Percentiles rank a stretch among this genome's conserved stretches.
These are phyloP conservation scores for Spongilla lacustris DNA, from an alignment of 37 sponge, comb jelly and placozoan species.

Conservation along the genomic window DNA sequence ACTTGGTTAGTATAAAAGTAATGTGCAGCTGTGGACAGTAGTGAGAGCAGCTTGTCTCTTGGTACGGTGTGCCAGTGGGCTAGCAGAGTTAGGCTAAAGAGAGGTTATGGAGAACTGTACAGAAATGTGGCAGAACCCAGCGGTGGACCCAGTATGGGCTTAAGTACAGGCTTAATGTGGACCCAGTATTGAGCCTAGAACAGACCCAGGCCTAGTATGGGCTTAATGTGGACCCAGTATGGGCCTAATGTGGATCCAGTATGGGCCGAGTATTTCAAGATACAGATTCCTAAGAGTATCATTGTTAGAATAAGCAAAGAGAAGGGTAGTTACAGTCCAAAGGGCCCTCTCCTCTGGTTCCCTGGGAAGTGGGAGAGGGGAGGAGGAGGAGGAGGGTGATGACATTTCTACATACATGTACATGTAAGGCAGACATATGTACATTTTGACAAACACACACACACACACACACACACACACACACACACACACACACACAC, in stretches of 20 bases:
- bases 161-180: neutral
- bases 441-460: no score
- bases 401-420: neutral
- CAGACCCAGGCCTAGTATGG: neutral
- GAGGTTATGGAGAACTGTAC: neutral
- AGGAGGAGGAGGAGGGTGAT: neutral
- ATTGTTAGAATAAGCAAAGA: conserved; percentile 34
- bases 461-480: no score
- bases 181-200: neutral
- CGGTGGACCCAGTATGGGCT: neutral
- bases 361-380: neutral
- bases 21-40: neutral
- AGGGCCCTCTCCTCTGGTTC: conserved; percentile 54
- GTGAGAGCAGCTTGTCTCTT: neutral
- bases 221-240: neutral
- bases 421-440: conserved; percentile 11
- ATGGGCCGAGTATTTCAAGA: no score
- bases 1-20: neutral
- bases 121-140: neutral
- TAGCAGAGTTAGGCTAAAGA: neutral
- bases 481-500: no score
- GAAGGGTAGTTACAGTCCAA: conserved; percentile 41
- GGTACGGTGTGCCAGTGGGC: conserved; percentile 6
- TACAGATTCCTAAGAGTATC: conserved; percentile 14
- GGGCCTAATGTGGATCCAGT: neutral